Evolutionary conservation across 2,797 vertebrate genomes (phyloP).

Genomic region (Acrossocheilus wenchowensis): DNA sequence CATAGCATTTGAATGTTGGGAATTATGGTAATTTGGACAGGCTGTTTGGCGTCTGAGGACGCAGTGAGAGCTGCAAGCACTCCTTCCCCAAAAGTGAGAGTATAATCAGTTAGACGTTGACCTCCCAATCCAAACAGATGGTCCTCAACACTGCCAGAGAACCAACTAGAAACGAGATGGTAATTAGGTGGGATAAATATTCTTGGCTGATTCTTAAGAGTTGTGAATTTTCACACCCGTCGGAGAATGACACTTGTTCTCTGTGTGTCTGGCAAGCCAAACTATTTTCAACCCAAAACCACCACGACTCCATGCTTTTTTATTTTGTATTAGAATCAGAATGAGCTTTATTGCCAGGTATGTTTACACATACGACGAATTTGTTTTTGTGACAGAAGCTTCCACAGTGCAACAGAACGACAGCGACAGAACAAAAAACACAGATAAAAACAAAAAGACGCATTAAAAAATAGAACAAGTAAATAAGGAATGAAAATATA

Average conservation of each 20-base stretch:
- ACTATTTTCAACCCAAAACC: neutral
- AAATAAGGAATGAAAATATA: too few species aligned
- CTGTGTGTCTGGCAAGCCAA: neutral
- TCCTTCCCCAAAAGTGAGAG: slow-evolving; percentile 61
- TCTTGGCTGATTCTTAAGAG: slow-evolving; percentile 47
- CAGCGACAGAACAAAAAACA: too few species aligned
- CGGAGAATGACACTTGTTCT: slow-evolving; percentile 32
- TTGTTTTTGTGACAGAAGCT: too few species aligned
- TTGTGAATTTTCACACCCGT: slow-evolving; percentile 31
- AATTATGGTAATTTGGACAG: slow-evolving; percentile 62
- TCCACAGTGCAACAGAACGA: too few species aligned
- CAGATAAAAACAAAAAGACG: too few species aligned
- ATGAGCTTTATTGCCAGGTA: too few species aligned
- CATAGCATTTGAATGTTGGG: slow-evolving; percentile 63
- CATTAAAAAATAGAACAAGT: too few species aligned
- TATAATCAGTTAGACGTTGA: slow-evolving; percentile 64
- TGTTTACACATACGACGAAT: too few species aligned
- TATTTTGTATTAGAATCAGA: too few species aligned
- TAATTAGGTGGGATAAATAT: slow-evolving; percentile 58
- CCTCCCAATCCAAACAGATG: slow-evolving; percentile 72
- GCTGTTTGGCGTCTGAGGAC: slow-evolving; percentile 58
- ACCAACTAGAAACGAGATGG: slow-evolving; percentile 53
- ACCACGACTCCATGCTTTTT: neutral
- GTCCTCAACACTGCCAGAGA: slow-evolving; percentile 63
- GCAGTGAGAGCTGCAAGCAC: slow-evolving; percentile 49